phyloP scores from a whole-genome alignment of 2,113 vertebrate genomes.

The Scomber japonicus region DNA sequence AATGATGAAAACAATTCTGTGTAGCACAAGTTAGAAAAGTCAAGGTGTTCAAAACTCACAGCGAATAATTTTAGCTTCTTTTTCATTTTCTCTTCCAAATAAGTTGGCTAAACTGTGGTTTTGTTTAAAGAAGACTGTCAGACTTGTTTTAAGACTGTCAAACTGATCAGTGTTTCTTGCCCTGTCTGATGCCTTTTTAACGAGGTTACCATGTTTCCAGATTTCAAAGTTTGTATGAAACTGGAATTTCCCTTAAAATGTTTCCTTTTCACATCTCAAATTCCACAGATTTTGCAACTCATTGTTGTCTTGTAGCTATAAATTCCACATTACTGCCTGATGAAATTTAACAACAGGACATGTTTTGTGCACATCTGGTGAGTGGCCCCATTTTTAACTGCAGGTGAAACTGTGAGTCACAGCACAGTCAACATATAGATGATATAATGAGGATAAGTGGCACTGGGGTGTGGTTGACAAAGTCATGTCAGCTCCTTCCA shows the following conservation, averaged over 20 bases:
- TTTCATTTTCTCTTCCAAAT: background rate
- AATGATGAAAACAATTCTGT: background rate
- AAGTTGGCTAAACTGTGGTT: background rate
- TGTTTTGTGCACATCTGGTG: constrained; percentile 5
- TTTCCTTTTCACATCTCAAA: background rate
- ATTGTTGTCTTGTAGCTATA: background rate
- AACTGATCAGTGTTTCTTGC: background rate
- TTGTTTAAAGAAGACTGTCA: background rate
- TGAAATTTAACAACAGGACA: background rate
- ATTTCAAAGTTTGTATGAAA: background rate
- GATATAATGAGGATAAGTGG: constrained; percentile 20
- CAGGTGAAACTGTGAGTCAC: constrained; percentile 46
- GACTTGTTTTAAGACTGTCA: background rate
- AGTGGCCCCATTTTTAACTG: background rate
- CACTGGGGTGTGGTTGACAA: constrained; percentile 22
- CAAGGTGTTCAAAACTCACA: background rate
- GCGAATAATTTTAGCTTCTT: background rate
- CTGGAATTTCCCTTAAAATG: background rate
- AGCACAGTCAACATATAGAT: constrained; percentile 9
- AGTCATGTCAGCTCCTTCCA: background rate
- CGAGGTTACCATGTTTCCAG: background rate
- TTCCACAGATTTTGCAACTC: background rate
- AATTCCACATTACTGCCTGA: background rate
- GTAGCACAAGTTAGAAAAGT: background rate
- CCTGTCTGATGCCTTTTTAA: too few species aligned